These are phyloP conservation scores for Teleogryllus oceanicus DNA, from an alignment of 2,888 invertebrate genomes.

Conservation along the genomic window DNA sequence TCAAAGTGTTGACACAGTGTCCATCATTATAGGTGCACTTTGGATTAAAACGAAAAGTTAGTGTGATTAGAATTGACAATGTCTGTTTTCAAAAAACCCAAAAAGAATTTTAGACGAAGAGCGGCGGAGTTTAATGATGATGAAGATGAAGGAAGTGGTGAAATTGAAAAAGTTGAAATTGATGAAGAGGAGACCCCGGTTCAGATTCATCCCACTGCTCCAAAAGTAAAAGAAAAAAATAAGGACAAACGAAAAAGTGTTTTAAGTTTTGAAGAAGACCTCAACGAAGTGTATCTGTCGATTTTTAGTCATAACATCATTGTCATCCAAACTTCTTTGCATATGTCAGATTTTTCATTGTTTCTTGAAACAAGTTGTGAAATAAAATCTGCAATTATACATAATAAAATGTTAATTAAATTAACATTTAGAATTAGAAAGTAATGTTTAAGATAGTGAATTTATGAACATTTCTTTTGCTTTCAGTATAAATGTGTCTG, in stretches of 20 bases:
- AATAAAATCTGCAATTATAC: neutral
- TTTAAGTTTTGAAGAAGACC: slow-evolving; percentile 68
- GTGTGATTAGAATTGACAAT: slow-evolving; percentile 48
- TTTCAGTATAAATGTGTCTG: too few relatives aligned
- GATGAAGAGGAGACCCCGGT: slow-evolving; percentile 40
- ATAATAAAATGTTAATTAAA: too few relatives aligned
- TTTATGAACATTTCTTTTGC: too few relatives aligned
- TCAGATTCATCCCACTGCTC: slow-evolving; percentile 34
- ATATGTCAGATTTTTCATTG: neutral
- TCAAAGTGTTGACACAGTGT: too few relatives aligned
- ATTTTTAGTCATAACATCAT: slow-evolving; percentile 39
- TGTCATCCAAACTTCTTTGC: slow-evolving; percentile 21
- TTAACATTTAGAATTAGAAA: too few relatives aligned
- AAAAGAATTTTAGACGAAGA: slow-evolving; percentile 66
- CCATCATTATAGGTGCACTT: too few relatives aligned
- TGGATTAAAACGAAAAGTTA: too few relatives aligned
- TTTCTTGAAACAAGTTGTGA: neutral
- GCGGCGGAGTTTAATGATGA: slow-evolving; percentile 36
- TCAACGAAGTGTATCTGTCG: slow-evolving; percentile 59
- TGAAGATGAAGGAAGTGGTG: slow-evolving; percentile 39
- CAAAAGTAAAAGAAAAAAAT: slow-evolving; percentile 46
- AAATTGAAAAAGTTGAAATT: slow-evolving; percentile 39
- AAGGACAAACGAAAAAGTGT: slow-evolving; percentile 51
- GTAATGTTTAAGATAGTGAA: too few relatives aligned
- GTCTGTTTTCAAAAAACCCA: slow-evolving; percentile 85